These are phyloP conservation scores for Ruditapes philippinarum DNA, from an alignment of 1,140 invertebrate genomes.

Conservation along the genomic window DNA sequence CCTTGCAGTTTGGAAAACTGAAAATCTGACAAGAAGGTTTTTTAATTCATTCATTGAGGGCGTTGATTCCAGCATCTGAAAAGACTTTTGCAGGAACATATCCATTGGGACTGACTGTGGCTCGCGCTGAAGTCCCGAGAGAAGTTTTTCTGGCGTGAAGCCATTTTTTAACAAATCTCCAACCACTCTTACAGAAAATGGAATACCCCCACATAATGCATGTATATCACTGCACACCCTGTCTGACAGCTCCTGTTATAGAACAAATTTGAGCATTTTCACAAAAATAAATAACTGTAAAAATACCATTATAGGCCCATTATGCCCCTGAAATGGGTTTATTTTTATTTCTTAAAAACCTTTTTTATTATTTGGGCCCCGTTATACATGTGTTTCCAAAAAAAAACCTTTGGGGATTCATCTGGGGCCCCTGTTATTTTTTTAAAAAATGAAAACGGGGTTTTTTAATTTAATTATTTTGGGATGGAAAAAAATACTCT, in stretches of 20 bases:
- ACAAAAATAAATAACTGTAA: too few relatives aligned
- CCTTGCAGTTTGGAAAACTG: conserved; percentile 23
- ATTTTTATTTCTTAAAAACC: too few relatives aligned
- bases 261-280: too few relatives aligned
- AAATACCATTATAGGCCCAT: too few relatives aligned
- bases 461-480: too few relatives aligned
- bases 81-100: not conserved
- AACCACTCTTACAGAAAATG: conserved; percentile 10
- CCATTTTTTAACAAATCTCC: conserved; percentile 11
- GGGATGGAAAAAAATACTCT: too few relatives aligned
- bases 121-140: not conserved
- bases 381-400: too few relatives aligned
- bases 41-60: not conserved
- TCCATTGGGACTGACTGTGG: not conserved
- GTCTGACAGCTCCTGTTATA: not conserved
- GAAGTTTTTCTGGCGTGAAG: not conserved
- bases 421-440: too few relatives aligned
- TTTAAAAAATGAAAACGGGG: too few relatives aligned
- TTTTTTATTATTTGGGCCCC: too few relatives aligned
- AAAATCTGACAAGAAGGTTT: not conserved
- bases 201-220: conserved; percentile 15
- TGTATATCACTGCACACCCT: not conserved
- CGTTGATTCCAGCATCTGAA: not conserved
- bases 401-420: too few relatives aligned
- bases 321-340: too few relatives aligned